Evolutionary conservation across 2,113 vertebrate genomes (phyloP).

Genomic region (Brienomyrus longianalis): DNA sequence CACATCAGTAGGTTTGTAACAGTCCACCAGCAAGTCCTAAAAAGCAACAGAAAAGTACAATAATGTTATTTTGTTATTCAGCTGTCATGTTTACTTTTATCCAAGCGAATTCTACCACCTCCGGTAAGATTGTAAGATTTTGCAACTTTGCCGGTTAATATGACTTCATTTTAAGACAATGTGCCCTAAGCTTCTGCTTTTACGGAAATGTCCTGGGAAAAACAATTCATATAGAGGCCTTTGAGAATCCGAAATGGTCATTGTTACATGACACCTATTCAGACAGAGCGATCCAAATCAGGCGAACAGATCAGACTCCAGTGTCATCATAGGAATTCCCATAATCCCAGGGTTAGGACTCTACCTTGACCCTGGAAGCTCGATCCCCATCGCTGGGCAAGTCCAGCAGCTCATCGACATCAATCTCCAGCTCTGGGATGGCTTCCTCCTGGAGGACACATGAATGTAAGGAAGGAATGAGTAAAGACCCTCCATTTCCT

Average conservation of each 20-base stretch:
- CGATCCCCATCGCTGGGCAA: conserved; percentile 78
- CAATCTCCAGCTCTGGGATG: conserved; percentile 86
- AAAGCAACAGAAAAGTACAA: conserved; percentile 15
- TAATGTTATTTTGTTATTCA: background rate
- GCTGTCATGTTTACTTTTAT: background rate
- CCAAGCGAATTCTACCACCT: background rate
- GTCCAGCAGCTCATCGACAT: conserved; percentile 83
- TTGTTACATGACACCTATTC: background rate
- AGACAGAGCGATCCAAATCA: background rate
- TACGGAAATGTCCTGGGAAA: background rate
- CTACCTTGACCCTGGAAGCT: conserved; percentile 77
- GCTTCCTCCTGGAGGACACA: conserved; percentile 61
- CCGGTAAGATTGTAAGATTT: background rate
- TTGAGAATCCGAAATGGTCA: background rate
- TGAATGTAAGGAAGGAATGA: background rate
- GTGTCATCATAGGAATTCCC: background rate
- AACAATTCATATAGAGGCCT: background rate
- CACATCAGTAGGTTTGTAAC: conserved; percentile 88
- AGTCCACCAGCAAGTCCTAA: conserved; percentile 81
- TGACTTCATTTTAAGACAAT: background rate
- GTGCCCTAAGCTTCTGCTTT: background rate
- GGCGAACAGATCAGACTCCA: background rate
- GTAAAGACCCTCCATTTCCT: background rate
- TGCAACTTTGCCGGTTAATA: background rate
- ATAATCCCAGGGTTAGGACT: background rate